Conservation (phyloP, 1,140 invertebrate genomes). For the Patella vulgata region DNA sequence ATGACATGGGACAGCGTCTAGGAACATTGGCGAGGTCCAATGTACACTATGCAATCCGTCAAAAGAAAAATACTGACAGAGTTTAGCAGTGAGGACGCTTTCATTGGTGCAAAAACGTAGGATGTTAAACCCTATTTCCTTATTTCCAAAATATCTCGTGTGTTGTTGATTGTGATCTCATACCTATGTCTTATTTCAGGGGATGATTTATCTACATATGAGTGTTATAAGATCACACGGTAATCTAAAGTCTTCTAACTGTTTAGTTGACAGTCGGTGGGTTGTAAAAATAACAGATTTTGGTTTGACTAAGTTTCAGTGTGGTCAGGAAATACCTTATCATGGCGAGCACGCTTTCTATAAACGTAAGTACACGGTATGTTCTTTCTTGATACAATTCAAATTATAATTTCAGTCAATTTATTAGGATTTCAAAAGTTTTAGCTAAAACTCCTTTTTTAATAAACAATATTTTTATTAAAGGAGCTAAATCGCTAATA, state of each 20-base stretch:
- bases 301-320: slow-evolving; percentile 69
- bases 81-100: too few relatives aligned
- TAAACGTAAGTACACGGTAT: slow-evolving; percentile 41
- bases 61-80: too few relatives aligned
- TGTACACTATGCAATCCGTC: too few relatives aligned
- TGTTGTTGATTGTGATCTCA: too few relatives aligned
- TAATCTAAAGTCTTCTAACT: slow-evolving; percentile 94
- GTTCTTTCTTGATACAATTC: background rate
- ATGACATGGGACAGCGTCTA: too few relatives aligned
- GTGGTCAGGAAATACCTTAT: slow-evolving; percentile 28
- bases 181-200: slow-evolving; percentile 73
- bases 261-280: slow-evolving; percentile 95
- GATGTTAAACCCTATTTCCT: too few relatives aligned
- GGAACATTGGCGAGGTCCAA: too few relatives aligned
- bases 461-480: background rate
- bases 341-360: slow-evolving; percentile 35
- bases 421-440: background rate
- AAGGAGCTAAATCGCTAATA: too few relatives aligned
- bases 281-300: slow-evolving; percentile 97
- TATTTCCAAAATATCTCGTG: too few relatives aligned
- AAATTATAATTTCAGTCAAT: background rate
- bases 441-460: background rate
- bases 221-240: slow-evolving; percentile 91
- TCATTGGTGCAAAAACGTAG: too few relatives aligned
- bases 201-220: slow-evolving; percentile 91